Evolutionary conservation across 2,888 invertebrate genomes (phyloP), one percentile per base, ranked within the genome.

Genomic region (Latrodectus hesperus): DNA sequence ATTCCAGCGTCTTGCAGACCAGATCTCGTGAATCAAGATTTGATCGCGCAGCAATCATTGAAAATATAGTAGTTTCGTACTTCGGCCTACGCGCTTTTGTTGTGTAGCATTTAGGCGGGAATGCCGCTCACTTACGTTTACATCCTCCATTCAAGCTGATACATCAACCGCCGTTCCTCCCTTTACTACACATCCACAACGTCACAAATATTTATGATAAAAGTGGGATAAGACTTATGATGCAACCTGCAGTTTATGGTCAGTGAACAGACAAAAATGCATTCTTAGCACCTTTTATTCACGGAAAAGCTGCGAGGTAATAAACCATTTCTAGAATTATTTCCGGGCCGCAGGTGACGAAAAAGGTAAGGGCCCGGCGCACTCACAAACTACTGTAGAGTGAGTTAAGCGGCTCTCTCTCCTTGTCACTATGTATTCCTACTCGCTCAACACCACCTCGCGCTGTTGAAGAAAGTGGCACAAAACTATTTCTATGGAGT

Each of bases 401-500:
- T 83, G 83, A 64, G 87, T 55, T 38, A 87, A 75, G 77, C 78
- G 87, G 86, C 60, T 74, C 76, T 65, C 70, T 73, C 72, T 53
- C 68, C 86, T 65, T 76, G 86, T 86, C 81, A 60, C 60, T 16
- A 84, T 88, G 88, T 88, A 84, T 88, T 76, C 88, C 49, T 88
- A 67, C 88, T 76, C 88, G 73, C 77, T 22, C 17, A 78, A 80
- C 80, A 77, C 71, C 76, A 87, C 76, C 77, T 84, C 79, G 82
- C 83, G 88, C 81, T 83, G 60, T 60, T 60, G 60, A 60, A 16
- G 85, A 76, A 80, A 84, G 81, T 88, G 84, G 38, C 79, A 84
- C 77, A 86, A 12, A 86, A 88, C 85, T 88, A 85, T 86, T 89
- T 88, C 80, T 89, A 81, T 81, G 88, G 81, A 88, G 84, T 82